Evolutionary conservation across 1,140 invertebrate genomes (phyloP).

Genomic region (Plodia interpunctella): DNA sequence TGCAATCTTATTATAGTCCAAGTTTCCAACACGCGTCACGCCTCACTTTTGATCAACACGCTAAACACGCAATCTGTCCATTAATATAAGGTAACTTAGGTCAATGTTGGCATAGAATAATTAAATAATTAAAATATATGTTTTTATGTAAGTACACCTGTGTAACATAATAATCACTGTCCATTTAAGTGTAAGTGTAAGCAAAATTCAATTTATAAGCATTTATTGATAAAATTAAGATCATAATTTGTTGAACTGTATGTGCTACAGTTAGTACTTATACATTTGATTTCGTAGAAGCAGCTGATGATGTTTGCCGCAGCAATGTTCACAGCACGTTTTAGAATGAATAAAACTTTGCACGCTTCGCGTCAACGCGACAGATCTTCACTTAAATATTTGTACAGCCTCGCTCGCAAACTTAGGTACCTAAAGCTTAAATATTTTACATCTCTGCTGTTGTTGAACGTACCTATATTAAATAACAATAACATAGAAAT

Average conservation of each 20-base stretch:
- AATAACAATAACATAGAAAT: conserved; percentile 18
- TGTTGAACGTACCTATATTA: conserved; percentile 41
- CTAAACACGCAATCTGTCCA: conserved; percentile 74
- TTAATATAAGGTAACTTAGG: conserved; percentile 63
- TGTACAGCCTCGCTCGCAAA: conserved; percentile 10
- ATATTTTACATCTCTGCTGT: conserved; percentile 32
- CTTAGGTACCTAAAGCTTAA: conserved; percentile 26
- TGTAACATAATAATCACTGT: conserved; percentile 57
- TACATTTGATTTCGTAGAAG: background rate
- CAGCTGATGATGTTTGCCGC: too few relatives aligned
- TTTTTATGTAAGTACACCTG: conserved; percentile 50
- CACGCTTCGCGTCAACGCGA: conserved; percentile 23
- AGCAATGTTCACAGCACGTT: too few relatives aligned
- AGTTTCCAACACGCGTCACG: conserved; percentile 35
- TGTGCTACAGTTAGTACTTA: background rate
- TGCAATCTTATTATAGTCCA: conserved; percentile 15
- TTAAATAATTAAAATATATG: conserved; percentile 31
- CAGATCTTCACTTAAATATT: background rate
- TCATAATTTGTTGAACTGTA: conserved; percentile 6
- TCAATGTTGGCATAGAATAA: conserved; percentile 37
- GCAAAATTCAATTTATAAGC: conserved; percentile 32
- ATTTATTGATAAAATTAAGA: conserved; percentile 15
- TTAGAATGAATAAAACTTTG: too few relatives aligned
- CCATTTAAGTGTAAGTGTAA: conserved; percentile 58
- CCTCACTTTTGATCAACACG: conserved; percentile 37